phyloP scores from a whole-genome alignment of 2,113 vertebrate species.

The Pseudopipra pipra region DNA sequence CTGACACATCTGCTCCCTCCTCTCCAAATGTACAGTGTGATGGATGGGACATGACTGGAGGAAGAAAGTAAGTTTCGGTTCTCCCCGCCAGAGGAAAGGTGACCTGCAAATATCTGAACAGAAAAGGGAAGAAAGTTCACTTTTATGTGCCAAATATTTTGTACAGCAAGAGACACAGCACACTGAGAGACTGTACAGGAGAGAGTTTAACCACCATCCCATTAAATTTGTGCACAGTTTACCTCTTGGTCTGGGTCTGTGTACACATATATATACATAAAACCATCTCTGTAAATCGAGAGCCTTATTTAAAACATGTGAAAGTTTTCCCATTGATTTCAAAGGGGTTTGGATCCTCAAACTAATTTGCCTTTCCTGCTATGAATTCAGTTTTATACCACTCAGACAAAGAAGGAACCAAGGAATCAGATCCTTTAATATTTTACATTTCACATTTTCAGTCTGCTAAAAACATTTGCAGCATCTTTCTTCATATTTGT shows the following conservation, averaged over 20 bases:
- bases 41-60: conserved; percentile 32
- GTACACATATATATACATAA: neutral
- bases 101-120: conserved; percentile 45
- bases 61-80: conserved; percentile 33
- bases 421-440: neutral
- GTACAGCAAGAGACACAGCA: neutral
- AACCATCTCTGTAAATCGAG: neutral
- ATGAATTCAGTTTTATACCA: neutral
- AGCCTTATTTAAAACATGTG: neutral
- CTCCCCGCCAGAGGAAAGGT: conserved; percentile 28
- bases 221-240: neutral
- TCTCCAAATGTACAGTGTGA: conserved; percentile 12
- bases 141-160: conserved; percentile 9
- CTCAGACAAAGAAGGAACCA: neutral
- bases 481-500: neutral
- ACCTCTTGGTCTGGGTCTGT: neutral
- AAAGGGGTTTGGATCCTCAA: neutral
- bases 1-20: neutral
- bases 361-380: neutral
- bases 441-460: neutral
- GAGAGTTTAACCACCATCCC: neutral
- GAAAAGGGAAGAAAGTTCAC: conserved; percentile 3
- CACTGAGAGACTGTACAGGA: neutral
- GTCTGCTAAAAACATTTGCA: neutral
- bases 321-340: neutral